Conservation (phyloP, 2,113 vertebrate species). For the Lepisosteus osseus region DNA sequence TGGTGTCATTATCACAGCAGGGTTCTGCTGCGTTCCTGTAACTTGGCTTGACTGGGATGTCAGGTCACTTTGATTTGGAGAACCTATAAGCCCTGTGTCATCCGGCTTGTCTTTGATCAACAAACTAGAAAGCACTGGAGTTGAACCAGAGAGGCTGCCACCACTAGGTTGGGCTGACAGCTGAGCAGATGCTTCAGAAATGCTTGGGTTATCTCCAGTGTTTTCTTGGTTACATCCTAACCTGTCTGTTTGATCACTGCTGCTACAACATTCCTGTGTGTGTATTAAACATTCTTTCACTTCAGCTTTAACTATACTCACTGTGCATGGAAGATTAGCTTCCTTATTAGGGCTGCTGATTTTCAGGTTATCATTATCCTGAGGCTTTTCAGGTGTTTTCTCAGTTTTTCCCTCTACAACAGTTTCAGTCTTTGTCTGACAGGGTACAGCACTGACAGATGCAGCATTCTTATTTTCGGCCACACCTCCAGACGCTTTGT, state of each 20-base stretch:
- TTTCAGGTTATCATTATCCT: conserved; percentile 63
- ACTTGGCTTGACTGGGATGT: conserved; percentile 61
- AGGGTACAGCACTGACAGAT: conserved; percentile 40
- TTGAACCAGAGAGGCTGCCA: conserved; percentile 57
- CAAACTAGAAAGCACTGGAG: conserved; percentile 80
- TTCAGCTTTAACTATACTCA: conserved; percentile 64
- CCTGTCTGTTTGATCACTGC: conserved; percentile 45
- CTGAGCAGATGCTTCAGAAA: conserved; percentile 55
- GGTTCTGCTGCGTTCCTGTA: conserved; percentile 56
- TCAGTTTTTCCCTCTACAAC: conserved; percentile 65
- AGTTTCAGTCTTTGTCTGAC: conserved; percentile 51
- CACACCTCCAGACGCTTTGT: conserved; percentile 44
- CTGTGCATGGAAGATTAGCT: conserved; percentile 38
- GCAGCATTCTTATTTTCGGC: conserved; percentile 42
- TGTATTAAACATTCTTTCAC: conserved; percentile 50
- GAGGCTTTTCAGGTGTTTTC: conserved; percentile 50
- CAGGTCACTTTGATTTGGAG: conserved; percentile 63
- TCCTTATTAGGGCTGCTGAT: conserved; percentile 45
- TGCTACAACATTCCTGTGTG: conserved; percentile 35
- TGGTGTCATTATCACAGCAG: conserved; percentile 54
- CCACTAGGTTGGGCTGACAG: conserved; percentile 61
- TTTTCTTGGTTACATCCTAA: conserved; percentile 38
- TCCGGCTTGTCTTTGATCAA: conserved; percentile 79
- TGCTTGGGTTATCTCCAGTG: conserved; percentile 42
- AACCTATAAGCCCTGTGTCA: conserved; percentile 58